Evolutionary conservation across 2,113 vertebrate species (phyloP).

Genomic region (Haplochromis vanheusdeni): DNA sequence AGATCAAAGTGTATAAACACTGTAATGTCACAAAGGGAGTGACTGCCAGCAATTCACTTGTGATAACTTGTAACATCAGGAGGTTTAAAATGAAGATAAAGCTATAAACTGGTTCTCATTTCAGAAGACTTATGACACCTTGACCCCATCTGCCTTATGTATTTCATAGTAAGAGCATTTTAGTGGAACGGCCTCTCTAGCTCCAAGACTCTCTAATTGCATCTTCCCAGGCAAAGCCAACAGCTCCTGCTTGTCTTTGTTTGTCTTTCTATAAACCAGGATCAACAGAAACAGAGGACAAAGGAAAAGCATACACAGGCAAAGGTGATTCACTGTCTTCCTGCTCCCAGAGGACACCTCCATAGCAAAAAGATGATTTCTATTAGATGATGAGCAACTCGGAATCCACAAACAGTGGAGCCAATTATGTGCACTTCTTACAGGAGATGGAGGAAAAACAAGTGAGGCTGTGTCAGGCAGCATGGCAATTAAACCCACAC

Average conservation of each 20-base stretch:
- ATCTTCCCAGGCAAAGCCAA: neutral
- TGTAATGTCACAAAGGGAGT: neutral
- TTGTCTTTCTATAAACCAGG: conserved; percentile 12
- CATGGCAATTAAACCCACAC: conserved; percentile 62
- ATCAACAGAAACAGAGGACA: conserved; percentile 33
- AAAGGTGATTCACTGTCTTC: conserved; percentile 58
- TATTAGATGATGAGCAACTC: conserved; percentile 48
- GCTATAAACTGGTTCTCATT: neutral
- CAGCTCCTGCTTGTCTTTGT: neutral
- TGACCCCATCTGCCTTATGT: neutral
- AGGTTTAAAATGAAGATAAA: neutral
- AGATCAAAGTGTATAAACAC: neutral
- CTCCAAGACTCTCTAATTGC: neutral
- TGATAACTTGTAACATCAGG: neutral
- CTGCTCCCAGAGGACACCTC: conserved; percentile 58
- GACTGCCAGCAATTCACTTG: neutral
- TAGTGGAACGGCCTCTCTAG: neutral
- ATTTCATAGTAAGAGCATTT: neutral
- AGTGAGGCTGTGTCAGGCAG: conserved; percentile 44
- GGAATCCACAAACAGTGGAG: conserved; percentile 56
- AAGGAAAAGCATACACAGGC: conserved; percentile 21
- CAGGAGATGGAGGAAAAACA: conserved; percentile 44
- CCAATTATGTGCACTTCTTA: conserved; percentile 60
- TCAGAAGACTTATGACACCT: neutral
- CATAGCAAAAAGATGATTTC: conserved; percentile 58